Conservation (phyloP, 2,113 vertebrate genomes). For the Syrrhaptes paradoxus region DNA sequence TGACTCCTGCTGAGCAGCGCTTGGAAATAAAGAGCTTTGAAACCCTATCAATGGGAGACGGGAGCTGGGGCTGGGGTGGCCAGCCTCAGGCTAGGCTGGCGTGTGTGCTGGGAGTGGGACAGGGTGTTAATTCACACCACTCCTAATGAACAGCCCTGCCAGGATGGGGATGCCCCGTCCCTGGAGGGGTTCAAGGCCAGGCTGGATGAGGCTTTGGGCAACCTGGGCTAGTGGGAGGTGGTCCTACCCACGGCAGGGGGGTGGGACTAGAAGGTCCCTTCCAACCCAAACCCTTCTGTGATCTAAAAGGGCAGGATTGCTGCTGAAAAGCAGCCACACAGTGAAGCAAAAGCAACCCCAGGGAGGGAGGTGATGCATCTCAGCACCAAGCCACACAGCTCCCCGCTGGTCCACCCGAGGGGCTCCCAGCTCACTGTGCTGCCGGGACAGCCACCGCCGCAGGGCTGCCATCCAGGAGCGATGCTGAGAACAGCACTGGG, state of each 20-base stretch:
- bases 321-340: background rate
- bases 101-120: background rate
- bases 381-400: fast-evolving
- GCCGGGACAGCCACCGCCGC: background rate
- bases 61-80: background rate
- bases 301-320: background rate
- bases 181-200: no score
- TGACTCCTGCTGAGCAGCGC: conserved; percentile 10
- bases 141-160: background rate
- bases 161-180: no score
- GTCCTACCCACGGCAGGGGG: no score
- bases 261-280: no score
- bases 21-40: conserved; percentile 20
- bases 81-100: background rate
- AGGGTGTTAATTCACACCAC: background rate
- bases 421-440: background rate
- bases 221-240: no score
- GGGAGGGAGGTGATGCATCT: background rate
- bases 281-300: no score
- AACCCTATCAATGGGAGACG: background rate
- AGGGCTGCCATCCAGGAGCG: background rate
- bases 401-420: fast-evolving
- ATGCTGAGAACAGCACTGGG: background rate
- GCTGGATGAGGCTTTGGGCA: no score
- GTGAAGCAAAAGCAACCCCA: background rate